A percentile compares a stretch with the other conserved stretches of the same genome.
phyloP scores from a whole-genome alignment of 2,888 invertebrate species.

The Synergus itoensis region DNA sequence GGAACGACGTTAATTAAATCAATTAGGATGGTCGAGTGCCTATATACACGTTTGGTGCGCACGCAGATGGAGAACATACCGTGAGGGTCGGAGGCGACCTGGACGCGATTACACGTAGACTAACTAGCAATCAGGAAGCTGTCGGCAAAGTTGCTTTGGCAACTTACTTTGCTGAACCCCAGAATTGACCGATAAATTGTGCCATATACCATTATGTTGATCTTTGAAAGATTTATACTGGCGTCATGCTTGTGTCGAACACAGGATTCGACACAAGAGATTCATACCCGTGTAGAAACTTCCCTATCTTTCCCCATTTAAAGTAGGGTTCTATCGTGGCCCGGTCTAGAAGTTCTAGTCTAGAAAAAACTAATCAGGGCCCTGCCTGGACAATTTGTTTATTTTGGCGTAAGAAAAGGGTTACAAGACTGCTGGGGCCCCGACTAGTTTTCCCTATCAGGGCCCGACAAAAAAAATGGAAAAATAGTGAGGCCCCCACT shows the following conservation, averaged over 20 bases:
- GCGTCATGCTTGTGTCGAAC: background rate
- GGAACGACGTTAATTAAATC: conserved; percentile 70
- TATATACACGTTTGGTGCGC: conserved; percentile 65
- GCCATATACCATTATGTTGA: background rate
- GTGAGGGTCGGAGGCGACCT: conserved; percentile 61
- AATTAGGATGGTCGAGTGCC: conserved; percentile 64
- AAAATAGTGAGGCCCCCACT: too few relatives aligned
- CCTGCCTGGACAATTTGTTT: too few relatives aligned
- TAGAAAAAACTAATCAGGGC: too few relatives aligned
- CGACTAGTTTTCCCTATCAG: too few relatives aligned
- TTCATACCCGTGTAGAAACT: too few relatives aligned
- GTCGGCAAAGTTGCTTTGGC: conserved; percentile 68
- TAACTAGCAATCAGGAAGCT: conserved; percentile 73
- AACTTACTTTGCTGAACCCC: conserved; percentile 62
- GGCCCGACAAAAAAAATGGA: too few relatives aligned
- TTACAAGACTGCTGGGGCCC: too few relatives aligned
- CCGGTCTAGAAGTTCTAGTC: too few relatives aligned
- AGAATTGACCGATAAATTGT: conserved; percentile 46
- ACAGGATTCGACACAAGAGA: background rate
- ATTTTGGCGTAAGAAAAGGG: too few relatives aligned
- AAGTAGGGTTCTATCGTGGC: too few relatives aligned
- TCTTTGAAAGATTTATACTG: background rate
- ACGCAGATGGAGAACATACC: conserved; percentile 57
- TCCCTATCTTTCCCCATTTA: too few relatives aligned
- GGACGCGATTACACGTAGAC: conserved; percentile 68